Percentiles rank a stretch among this genome's conserved stretches.
Conservation (phyloP, 2,888 invertebrate species). For the Dryobotodes eremita region DNA sequence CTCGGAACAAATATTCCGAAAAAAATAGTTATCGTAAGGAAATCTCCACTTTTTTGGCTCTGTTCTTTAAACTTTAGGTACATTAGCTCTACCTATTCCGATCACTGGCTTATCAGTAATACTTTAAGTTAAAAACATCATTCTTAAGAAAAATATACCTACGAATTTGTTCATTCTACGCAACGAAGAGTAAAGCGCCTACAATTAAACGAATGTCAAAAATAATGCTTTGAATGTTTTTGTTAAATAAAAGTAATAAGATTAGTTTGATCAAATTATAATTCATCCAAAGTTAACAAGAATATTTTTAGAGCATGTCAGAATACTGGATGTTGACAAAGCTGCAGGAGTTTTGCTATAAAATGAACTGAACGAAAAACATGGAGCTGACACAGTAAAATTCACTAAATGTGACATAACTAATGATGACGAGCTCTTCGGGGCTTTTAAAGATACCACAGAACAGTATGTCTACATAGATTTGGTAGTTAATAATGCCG, state of each 20-base stretch:
- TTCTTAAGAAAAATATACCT: no score
- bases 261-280: neutral
- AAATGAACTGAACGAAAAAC: constrained; percentile 66
- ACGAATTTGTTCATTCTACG: neutral
- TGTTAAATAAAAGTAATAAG: neutral
- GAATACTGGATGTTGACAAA: constrained; percentile 72
- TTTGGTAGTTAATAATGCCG: constrained; percentile 76
- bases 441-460: constrained; percentile 64
- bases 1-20: no score
- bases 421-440: constrained; percentile 68
- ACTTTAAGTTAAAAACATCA: neutral
- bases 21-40: no score
- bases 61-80: no score
- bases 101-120: no score
- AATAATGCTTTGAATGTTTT: neutral
- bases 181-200: neutral
- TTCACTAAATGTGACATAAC: constrained; percentile 76
- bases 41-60: no score
- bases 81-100: no score
- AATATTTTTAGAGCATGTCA: constrained; percentile 65
- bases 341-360: constrained; percentile 62
- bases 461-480: constrained; percentile 69
- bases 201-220: neutral
- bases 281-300: no score
- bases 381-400: constrained; percentile 64